A percentile compares a stretch with the other conserved stretches of the same genome.
Conservation (phyloP, 2,797 vertebrate genomes). For the Spinibarbus caldwelli region DNA sequence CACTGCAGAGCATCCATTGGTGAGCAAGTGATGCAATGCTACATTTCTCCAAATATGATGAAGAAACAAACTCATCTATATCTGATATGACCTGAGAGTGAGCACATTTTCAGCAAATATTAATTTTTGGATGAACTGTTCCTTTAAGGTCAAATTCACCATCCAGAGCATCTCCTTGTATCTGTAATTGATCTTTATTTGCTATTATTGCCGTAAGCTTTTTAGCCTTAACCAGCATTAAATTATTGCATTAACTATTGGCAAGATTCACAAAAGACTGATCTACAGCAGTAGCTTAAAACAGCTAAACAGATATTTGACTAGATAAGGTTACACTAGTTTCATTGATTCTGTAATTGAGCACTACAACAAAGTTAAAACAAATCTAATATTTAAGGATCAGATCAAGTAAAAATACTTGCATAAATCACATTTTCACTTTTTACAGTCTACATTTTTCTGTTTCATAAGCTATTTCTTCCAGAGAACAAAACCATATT, state of each 20-base stretch:
- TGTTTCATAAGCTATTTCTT: too few species aligned
- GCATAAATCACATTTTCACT: neutral
- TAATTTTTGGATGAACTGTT: too few species aligned
- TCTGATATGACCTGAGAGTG: too few species aligned
- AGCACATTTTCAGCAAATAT: too few species aligned
- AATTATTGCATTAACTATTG: neutral
- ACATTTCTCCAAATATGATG: too few species aligned
- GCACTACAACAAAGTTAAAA: neutral
- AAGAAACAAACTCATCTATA: neutral
- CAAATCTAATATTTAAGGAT: neutral
- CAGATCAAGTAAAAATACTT: neutral
- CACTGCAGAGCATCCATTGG: too few species aligned
- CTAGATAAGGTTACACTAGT: neutral
- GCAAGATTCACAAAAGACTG: too few species aligned
- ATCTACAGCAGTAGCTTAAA: neutral
- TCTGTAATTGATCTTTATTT: neutral
- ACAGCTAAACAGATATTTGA: neutral
- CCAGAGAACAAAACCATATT: neutral
- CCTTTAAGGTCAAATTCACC: too few species aligned
- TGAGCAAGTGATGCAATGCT: too few species aligned
- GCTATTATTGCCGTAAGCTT: neutral
- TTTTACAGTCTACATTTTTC: neutral
- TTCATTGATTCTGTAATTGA: neutral
- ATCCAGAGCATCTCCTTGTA: too few species aligned
- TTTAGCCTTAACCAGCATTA: neutral